These are phyloP conservation scores for Coracias cyanogaster DNA, from an alignment of 2,797 vertebrate species.

Conservation along the genomic window DNA sequence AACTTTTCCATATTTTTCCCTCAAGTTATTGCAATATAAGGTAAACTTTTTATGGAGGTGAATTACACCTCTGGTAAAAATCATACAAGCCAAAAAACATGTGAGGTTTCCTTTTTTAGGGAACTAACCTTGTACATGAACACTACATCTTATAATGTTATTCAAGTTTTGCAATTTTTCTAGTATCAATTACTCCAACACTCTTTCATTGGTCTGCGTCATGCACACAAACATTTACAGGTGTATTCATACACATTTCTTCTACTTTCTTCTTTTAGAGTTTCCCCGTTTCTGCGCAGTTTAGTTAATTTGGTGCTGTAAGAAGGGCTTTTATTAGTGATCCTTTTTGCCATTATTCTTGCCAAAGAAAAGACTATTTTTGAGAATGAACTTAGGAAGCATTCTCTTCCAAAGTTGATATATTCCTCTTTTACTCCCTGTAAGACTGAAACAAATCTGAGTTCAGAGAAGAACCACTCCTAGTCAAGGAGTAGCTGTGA, in stretches of 20 bases:
- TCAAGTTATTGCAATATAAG: background rate
- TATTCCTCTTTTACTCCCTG: background rate
- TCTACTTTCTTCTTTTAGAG: background rate
- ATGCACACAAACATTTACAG: accelerated
- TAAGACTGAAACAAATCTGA: background rate
- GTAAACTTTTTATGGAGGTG: background rate
- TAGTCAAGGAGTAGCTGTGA: background rate
- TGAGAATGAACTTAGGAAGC: background rate
- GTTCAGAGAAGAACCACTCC: background rate
- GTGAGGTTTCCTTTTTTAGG: background rate
- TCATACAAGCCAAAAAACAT: background rate
- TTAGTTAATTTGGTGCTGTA: background rate
- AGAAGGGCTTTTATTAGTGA: background rate
- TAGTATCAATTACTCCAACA: background rate
- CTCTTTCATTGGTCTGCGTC: background rate
- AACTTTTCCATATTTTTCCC: background rate
- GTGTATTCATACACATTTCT: background rate
- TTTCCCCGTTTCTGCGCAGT: background rate
- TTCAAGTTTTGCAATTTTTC: background rate
- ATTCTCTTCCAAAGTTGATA: background rate
- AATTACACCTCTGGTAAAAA: background rate
- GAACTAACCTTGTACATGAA: background rate
- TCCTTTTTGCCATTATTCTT: background rate
- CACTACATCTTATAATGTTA: background rate
- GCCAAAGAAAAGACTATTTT: background rate